Evolutionary conservation across 2,797 vertebrate species (phyloP), one percentile per base, ranked within the genome.

Genomic region (Poecilia wingei): DNA sequence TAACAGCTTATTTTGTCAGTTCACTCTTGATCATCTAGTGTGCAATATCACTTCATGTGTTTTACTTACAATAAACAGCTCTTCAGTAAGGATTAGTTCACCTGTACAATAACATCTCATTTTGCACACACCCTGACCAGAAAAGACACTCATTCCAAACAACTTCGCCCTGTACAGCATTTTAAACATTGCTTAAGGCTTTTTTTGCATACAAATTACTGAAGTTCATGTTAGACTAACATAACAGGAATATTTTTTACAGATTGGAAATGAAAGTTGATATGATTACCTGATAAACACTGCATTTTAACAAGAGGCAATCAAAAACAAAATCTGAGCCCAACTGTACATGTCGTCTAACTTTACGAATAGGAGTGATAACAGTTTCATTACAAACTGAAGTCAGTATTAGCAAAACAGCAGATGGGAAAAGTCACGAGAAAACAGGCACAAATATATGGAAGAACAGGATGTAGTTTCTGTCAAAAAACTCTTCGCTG

Each of bases 361-460:
- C 78, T 72, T 78, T 59, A 84, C 79, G 74, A 82, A 79, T 80
- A 72, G 46, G 46, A 85, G 75, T 79, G 76, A 82, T 74, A 25
- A 64, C 76, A 31, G 61, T 81, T 82, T 87, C 68, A 86, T 87
- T 79, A 82, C 78, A 53, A 77, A 72, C 82, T 74, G 57, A 70
- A 43, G 36, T 87, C 74, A 76, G 75, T 51, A 53, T 91, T 75
- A 81, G 82, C 86, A 87, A 86, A 90, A 86, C 74, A 66, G 82
- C 20, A 78, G 83, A 86, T 84, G 76, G 90, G 82, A 14, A 53
- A 82, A 64, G 74, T 81, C 45, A 73, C 88, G 86, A 80, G 22
- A 80, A 87, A 87, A 91, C 92, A 95, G 94, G 92, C 93, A 95
- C 92, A 87, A 88, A 77, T 68, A 89, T 93, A 89, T 93, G 92